Conservation (phyloP, 2,113 vertebrate genomes). For the Calonectris borealis region DNA sequence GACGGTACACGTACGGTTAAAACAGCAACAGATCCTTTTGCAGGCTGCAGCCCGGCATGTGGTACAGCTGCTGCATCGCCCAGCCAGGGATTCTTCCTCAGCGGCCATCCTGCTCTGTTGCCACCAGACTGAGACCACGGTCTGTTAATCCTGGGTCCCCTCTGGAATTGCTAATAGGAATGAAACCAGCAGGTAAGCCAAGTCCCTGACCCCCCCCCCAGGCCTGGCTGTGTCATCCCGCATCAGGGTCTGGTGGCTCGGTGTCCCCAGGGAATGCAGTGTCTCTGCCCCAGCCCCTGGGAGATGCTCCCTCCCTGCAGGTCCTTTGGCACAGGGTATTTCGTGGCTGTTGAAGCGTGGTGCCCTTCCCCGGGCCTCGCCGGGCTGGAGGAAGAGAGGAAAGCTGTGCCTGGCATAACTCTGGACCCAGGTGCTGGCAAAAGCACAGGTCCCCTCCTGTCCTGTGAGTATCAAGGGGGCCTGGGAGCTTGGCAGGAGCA, state of each 20-base stretch:
- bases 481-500: background rate
- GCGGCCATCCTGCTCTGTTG: background rate
- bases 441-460: background rate
- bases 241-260: fast-evolving
- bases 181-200: background rate
- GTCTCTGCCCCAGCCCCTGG: background rate
- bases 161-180: background rate
- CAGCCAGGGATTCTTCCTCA: background rate
- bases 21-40: background rate
- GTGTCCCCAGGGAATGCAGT: fast-evolving
- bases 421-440: background rate
- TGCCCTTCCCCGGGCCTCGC: background rate
- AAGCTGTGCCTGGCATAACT: background rate
- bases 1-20: background rate
- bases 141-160: background rate
- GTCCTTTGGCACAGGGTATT: background rate
- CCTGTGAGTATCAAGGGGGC: background rate
- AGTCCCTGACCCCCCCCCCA: background rate
- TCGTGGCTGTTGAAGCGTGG: background rate
- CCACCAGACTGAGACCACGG: background rate
- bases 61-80: background rate
- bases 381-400: background rate
- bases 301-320: background rate
- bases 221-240: background rate
- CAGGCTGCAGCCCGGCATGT: background rate